Evolutionary conservation across 35 echinoderm and acorn worm species (phyloP).

Genomic region (Acanthaster planci): DNA sequence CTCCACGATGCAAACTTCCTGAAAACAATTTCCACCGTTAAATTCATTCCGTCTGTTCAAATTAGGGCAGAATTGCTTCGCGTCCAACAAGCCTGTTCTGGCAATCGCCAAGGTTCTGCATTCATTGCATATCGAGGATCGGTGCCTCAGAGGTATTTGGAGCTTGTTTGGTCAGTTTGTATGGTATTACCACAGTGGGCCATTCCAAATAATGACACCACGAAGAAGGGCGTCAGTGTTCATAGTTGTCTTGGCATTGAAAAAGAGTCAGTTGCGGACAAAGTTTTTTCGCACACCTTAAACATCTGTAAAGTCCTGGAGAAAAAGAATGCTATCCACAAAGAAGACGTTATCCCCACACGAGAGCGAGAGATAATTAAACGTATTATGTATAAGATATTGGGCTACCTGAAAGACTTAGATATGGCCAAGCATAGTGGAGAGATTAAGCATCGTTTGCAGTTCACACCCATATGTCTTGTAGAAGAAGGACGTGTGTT

Average conservation of each 20-base stretch:
- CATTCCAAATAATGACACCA: neutral
- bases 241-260: constrained; percentile 33
- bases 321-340: constrained; percentile 19
- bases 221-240: neutral
- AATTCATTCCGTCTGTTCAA: constrained; percentile 30
- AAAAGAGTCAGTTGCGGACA: neutral
- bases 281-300: neutral
- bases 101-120: neutral
- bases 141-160: constrained; percentile 4
- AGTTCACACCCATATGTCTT: constrained; percentile 21
- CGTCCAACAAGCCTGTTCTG: neutral
- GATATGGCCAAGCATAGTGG: neutral
- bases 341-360: neutral
- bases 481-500: constrained; percentile 25
- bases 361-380: neutral
- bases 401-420: neutral
- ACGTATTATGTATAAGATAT: neutral
- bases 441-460: neutral
- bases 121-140: constrained; percentile 46
- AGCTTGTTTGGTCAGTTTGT: constrained; percentile 26
- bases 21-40: neutral
- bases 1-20: neutral
- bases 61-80: neutral
- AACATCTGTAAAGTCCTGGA: neutral
- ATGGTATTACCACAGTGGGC: constrained; percentile 18